Base-by-base conservation (phyloP, 2,113 vertebrate species). In the Gymnobelideus leadbeateri region DNA sequence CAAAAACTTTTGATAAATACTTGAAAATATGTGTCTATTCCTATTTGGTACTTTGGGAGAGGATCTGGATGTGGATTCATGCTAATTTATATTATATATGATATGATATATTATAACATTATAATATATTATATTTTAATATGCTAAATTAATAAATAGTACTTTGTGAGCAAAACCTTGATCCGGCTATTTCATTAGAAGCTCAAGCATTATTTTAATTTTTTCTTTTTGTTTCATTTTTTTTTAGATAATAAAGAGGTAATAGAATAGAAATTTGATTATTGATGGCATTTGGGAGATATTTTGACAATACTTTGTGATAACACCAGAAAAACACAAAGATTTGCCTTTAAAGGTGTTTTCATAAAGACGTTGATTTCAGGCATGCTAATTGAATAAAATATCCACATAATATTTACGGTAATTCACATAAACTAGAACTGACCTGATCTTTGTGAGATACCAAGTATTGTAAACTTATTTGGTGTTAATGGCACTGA, bases 371-470 rank as follows among this genome's bases (percentile, higher is more conserved):
- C 6, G 37, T 95, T 94, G 93, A 0, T 54, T 96, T 92, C 95
- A 97, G 92, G 92, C 31, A 0, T 93, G 53, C 2, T 94, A 94
- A 57, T 95, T 95, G 98, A 95, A 91, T 95, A 51, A 96, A 97
- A 92, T 93, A 91, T 28, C 26, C 25, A 55, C 8, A 28, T 68
- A 54, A 57, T 28, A 14, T 68, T 12, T 11, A 68, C 57, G 37
- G 10, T 37, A 96, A 51, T 91, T 92, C 2, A 90, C 84, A 47
- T 97, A 95, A 93, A 91, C 84, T 9, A 84, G 93, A 97, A 94
- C 91, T 96, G 68, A 93, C 95, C n/a, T 92, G 92, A 53, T 94
- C 26, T 97, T 91, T 25, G 46, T 93, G 95, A 97, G 97, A 94
- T 97, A 89, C 93, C 61, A 52, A 4, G 91, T 91, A 95, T 93